Evolutionary conservation across 2,888 invertebrate genomes (phyloP).

Genomic region (Hydroisotoma schaefferi): DNA sequence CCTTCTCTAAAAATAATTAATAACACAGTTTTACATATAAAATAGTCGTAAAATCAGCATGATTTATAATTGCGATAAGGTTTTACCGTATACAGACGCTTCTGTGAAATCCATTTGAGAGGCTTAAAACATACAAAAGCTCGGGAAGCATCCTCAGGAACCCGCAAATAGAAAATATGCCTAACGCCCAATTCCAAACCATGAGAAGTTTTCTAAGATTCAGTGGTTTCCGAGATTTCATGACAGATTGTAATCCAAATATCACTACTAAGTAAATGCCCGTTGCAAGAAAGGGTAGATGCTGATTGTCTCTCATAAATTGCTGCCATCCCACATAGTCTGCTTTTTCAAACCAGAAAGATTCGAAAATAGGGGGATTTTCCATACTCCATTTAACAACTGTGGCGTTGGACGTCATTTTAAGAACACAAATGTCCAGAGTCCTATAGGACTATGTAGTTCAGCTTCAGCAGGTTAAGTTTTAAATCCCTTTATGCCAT

Average conservation of each 20-base stretch:
- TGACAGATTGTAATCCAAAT: conserved; percentile 86
- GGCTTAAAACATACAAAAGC: conserved; percentile 22
- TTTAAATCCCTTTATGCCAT: no score
- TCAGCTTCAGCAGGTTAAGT: no score
- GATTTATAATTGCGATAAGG: neutral
- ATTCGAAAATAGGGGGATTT: conserved; percentile 24
- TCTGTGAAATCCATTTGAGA: conserved; percentile 30
- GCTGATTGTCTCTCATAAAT: conserved; percentile 23
- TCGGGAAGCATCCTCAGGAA: conserved; percentile 29
- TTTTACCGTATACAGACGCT: conserved; percentile 20
- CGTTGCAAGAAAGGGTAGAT: conserved; percentile 25
- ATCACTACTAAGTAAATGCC: conserved; percentile 82
- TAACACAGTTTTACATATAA: neutral
- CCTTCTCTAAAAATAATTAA: conserved; percentile 16
- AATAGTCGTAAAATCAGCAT: neutral
- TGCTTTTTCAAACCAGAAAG: conserved; percentile 26
- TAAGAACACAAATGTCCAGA: no score
- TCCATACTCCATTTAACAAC: conserved; percentile 22
- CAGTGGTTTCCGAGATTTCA: conserved; percentile 86
- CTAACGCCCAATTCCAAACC: conserved; percentile 87
- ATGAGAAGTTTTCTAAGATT: conserved; percentile 80
- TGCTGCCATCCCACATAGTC: conserved; percentile 30
- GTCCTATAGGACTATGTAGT: no score
- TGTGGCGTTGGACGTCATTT: no score
- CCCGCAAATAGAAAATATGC: conserved; percentile 53